Evolutionary conservation across 2,797 vertebrate species (phyloP), one percentile per base, ranked within the genome.

Genomic region (Trematomus bernacchii): DNA sequence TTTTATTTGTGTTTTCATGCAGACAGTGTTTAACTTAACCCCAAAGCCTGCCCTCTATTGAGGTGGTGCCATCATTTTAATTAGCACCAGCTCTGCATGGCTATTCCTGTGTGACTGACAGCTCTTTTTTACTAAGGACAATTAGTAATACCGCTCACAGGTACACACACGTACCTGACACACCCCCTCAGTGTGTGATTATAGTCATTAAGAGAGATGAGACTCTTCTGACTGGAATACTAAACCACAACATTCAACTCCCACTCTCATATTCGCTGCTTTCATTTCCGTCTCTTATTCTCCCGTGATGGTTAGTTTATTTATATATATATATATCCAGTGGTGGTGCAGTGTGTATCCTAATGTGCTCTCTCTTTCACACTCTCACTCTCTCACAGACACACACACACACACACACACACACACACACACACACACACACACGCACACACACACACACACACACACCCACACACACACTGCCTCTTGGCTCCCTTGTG

Each of bases 161-260:
- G 63, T 30, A 52, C 14, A 60, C 59, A 60, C 21, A 73, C 37
- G 57, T 16, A 40, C 48, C 44, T 30, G 52, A 77, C 71, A 84
- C 60, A 44, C 77, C 71, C 71, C 51, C 53, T 44, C 71, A 0
- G 58, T 46, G 58, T 80, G 77, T 89, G 83, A 90, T 87, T 85
- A 80, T 50, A 79, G 84, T 88, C 81, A 87, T 92, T 83, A 87
- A 23, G 14, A 70, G 61, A 77, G 76, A 85, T 62, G 79, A 86
- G 77, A 70, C 63, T 64, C 47, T 33, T 53, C 67, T 71, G 79
- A 81, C 79, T 73, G 50, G 62, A 86, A 85, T 79, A 80, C 64
- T 76, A 73, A 79, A 79, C 66, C 80, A 78, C 66, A 76, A 57
- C 74, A 64, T 60, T 27, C 46, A 50, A 30, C 61, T 79, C 73